These are phyloP conservation scores for Ophioninae sp. DNA, from an alignment of 2,888 invertebrate genomes.

Conservation along the genomic window DNA sequence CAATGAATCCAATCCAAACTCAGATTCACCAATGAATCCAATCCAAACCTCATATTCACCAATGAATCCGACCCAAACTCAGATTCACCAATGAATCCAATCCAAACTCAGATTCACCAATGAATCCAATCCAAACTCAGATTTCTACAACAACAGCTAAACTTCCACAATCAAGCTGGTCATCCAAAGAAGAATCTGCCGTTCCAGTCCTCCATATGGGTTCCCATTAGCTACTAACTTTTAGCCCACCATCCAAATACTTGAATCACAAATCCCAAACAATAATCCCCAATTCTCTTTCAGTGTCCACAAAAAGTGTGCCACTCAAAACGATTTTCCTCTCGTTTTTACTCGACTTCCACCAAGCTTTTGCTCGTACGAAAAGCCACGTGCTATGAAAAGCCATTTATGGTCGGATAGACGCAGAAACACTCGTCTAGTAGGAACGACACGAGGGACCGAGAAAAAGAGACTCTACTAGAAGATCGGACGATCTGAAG, in stretches of 20 bases:
- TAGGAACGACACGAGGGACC: no score
- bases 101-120: no score
- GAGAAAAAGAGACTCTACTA: conserved; percentile 52
- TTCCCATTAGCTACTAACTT: no score
- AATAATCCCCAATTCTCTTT: no score
- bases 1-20: no score
- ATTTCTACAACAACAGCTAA: background rate
- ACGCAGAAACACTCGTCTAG: conserved; percentile 1
- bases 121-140: background rate
- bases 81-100: no score
- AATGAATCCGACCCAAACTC: no score
- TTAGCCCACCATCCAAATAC: no score
- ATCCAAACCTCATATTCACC: no score
- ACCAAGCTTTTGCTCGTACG: conserved; percentile 13
- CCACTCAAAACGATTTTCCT: conserved; percentile 12
- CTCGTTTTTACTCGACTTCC: conserved; percentile 33
- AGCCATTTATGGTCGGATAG: background rate
- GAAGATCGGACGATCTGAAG: conserved; percentile 58
- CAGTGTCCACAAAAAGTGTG: background rate
- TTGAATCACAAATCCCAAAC: no score
- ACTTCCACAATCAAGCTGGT: background rate
- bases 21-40: no score
- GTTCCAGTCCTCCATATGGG: background rate
- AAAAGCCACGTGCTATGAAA: background rate
- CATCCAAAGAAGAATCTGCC: background rate